Evolutionary conservation across 2,888 invertebrate species (phyloP).

Genomic region (Serripes groenlandicus): DNA sequence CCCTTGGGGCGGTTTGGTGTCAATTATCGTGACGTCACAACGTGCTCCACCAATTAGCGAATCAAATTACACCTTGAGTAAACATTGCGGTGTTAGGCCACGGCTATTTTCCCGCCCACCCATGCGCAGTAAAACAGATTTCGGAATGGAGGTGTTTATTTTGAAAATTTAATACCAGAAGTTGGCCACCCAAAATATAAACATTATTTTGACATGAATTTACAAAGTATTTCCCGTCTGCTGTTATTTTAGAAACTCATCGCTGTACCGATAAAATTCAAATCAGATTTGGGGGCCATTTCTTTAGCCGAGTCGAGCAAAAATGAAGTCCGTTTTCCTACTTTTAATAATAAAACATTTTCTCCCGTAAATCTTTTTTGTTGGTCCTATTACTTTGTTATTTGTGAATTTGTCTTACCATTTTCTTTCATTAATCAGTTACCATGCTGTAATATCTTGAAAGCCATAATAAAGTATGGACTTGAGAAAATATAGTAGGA

Average conservation of each 20-base stretch:
- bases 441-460: too few species aligned
- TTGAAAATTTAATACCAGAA: constrained; percentile 79
- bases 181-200: constrained; percentile 82
- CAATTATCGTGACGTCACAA: constrained; percentile 60
- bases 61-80: constrained; percentile 44
- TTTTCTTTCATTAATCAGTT: too few species aligned
- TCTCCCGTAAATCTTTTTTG: too few species aligned
- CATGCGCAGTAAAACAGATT: constrained; percentile 58
- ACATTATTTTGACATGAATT: constrained; percentile 73
- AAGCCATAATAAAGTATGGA: too few species aligned
- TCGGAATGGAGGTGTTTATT: constrained; percentile 72
- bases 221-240: constrained; percentile 64
- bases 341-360: too few species aligned
- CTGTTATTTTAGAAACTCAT: constrained; percentile 66
- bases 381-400: too few species aligned
- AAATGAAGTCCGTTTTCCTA: too few species aligned
- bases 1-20: constrained; percentile 51
- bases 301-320: too few species aligned
- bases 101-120: constrained; percentile 73
- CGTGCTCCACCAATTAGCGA: constrained; percentile 40
- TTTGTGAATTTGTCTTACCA: too few species aligned
- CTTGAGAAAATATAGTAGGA: too few species aligned
- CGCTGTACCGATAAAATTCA: constrained; percentile 57
- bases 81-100: constrained; percentile 40
- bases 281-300: constrained; percentile 55